phyloP scores from a whole-genome alignment of 1,140 invertebrate species.

The Diachasma alloeum region DNA sequence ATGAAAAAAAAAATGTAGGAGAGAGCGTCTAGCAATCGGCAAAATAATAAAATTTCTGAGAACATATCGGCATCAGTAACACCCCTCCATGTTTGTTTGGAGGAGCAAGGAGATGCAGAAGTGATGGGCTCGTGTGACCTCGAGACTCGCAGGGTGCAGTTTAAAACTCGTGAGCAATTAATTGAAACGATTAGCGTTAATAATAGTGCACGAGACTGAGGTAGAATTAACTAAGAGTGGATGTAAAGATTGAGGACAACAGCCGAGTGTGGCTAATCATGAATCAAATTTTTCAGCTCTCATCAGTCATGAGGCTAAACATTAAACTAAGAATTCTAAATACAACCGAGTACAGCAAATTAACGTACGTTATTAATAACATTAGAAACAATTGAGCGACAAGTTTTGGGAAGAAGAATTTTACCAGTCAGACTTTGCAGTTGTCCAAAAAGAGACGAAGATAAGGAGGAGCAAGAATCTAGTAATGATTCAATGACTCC shows the following conservation, averaged over 20 bases:
- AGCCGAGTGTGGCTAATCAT: slow-evolving; percentile 75
- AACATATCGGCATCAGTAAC: slow-evolving; percentile 64
- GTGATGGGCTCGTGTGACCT: slow-evolving; percentile 62
- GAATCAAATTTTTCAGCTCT: too few species aligned
- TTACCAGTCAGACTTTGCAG: slow-evolving; percentile 80
- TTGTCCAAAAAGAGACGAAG: slow-evolving; percentile 80
- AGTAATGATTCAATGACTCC: neutral
- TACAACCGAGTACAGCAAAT: too few species aligned
- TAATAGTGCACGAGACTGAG: slow-evolving; percentile 48
- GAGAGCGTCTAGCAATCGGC: slow-evolving; percentile 61
- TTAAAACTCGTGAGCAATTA: slow-evolving; percentile 51
- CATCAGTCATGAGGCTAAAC: too few species aligned
- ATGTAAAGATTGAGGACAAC: slow-evolving; percentile 47
- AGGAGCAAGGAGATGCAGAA: slow-evolving; percentile 66
- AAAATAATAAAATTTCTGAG: slow-evolving; percentile 64
- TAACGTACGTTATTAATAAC: too few species aligned
- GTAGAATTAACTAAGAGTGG: slow-evolving; percentile 43
- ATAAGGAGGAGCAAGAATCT: slow-evolving; percentile 70
- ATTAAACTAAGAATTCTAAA: too few species aligned
- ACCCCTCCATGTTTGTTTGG: slow-evolving; percentile 68
- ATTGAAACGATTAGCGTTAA: slow-evolving; percentile 39
- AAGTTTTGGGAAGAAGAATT: slow-evolving; percentile 72
- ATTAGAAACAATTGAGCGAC: slow-evolving; percentile 69
- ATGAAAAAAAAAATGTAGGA: too few species aligned
- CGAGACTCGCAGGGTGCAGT: slow-evolving; percentile 56